These are phyloP conservation scores for Mercenaria mercenaria DNA, from an alignment of 1,140 invertebrate genomes.

Conservation along the genomic window DNA sequence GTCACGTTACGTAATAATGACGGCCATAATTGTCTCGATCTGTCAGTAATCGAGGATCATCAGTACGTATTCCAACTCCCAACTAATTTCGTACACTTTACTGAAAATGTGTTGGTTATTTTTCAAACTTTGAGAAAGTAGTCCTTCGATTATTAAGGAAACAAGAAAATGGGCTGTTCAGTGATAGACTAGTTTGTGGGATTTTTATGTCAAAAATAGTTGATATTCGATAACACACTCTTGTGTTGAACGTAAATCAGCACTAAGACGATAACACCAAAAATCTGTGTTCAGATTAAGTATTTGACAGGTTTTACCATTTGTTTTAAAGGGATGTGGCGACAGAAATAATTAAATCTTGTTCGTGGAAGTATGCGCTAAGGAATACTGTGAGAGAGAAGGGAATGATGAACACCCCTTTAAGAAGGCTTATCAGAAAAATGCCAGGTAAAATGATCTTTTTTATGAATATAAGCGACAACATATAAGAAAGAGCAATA, in stretches of 20 bases:
- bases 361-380: conserved; percentile 82
- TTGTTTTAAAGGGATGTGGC: conserved; percentile 83
- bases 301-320: too few species aligned
- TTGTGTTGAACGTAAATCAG: too few species aligned
- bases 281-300: too few species aligned
- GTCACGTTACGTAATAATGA: conserved; percentile 78
- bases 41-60: conserved; percentile 84
- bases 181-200: too few species aligned
- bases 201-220: too few species aligned
- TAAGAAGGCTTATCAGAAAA: conserved; percentile 86
- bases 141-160: too few species aligned
- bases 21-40: conserved; percentile 85
- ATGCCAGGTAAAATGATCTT: conserved; percentile 83
- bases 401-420: conserved; percentile 82
- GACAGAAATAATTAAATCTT: conserved; percentile 81
- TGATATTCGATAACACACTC: too few species aligned
- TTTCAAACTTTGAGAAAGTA: too few species aligned
- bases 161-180: too few species aligned
- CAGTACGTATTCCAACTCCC: conserved; percentile 75
- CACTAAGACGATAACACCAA: too few species aligned
- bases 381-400: conserved; percentile 74
- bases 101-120: too few species aligned
- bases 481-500: background rate
- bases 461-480: background rate
- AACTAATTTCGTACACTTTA: too few species aligned